Percentiles rank a stretch among this genome's conserved stretches.
These are phyloP conservation scores for Paralichthys olivaceus DNA, from an alignment of 2,113 vertebrate genomes.

Conservation along the genomic window DNA sequence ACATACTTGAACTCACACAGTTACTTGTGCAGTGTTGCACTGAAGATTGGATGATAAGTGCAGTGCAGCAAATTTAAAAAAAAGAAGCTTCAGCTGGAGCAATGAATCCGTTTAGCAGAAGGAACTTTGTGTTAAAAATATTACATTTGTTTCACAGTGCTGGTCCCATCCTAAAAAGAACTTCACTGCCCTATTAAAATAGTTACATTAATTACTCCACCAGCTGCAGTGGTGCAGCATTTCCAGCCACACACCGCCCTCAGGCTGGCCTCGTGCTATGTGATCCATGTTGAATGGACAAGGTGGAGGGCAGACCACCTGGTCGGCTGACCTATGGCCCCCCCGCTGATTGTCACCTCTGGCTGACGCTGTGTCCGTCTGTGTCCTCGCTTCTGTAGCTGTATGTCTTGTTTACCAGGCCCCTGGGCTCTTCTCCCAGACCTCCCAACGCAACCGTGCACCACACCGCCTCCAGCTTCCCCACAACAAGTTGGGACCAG, in stretches of 20 bases:
- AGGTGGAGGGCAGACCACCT: slow-evolving; percentile 72
- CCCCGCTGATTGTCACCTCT: slow-evolving; percentile 67
- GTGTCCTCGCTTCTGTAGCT: slow-evolving; percentile 52
- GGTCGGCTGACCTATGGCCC: slow-evolving; percentile 63
- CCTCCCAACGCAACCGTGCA: slow-evolving; percentile 58
- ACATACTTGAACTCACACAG: not conserved
- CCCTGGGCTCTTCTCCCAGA: slow-evolving; percentile 58
- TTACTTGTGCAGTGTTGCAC: slow-evolving; percentile 18
- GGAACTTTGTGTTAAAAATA: slow-evolving; percentile 31
- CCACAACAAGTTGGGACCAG: slow-evolving; percentile 61
- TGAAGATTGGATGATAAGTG: slow-evolving; percentile 7
- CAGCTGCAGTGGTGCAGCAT: slow-evolving; percentile 52
- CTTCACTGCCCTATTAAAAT: slow-evolving; percentile 45
- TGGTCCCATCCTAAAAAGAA: slow-evolving; percentile 41
- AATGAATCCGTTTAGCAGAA: slow-evolving; percentile 30
- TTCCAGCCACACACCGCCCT: slow-evolving; percentile 33
- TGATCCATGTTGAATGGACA: slow-evolving; percentile 39
- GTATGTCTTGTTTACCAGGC: slow-evolving; percentile 61
- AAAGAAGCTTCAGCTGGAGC: not conserved
- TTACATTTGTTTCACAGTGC: slow-evolving; percentile 35
- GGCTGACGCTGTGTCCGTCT: slow-evolving; percentile 42
- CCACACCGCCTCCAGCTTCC: slow-evolving; percentile 35
- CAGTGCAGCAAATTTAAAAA: not conserved
- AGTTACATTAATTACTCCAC: slow-evolving; percentile 44
- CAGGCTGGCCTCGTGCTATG: slow-evolving; percentile 17